These are phyloP conservation scores for Beris chalybata DNA, from an alignment of 2,888 invertebrate genomes.

Conservation along the genomic window DNA sequence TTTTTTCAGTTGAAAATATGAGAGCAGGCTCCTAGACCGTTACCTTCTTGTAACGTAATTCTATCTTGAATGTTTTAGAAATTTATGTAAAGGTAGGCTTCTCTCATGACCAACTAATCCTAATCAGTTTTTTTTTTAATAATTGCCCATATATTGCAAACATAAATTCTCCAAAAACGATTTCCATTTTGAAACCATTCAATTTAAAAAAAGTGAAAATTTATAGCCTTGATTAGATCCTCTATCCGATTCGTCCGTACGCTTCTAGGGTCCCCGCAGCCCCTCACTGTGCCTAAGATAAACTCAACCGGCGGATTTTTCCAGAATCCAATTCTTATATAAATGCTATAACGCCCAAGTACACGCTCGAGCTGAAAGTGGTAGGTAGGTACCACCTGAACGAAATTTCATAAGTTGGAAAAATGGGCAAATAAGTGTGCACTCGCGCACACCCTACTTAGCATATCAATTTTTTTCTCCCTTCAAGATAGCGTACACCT, in stretches of 20 bases:
- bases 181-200: no score
- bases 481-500: neutral
- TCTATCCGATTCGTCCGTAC: constrained; percentile 4
- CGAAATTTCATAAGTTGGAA: constrained; percentile 29
- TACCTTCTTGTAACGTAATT: no score
- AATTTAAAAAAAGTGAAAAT: constrained; percentile 1
- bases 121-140: no score
- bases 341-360: neutral
- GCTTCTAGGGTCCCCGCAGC: neutral
- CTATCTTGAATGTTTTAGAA: no score
- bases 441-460: constrained; percentile 33
- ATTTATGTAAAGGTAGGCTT: no score
- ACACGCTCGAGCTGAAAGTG: neutral
- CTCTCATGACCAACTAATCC: no score
- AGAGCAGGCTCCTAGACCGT: no score
- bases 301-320: constrained; percentile 5
- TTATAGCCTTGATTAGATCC: constrained; percentile 23
- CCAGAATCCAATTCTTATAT: constrained; percentile 12
- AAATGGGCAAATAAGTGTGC: constrained; percentile 28
- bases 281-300: constrained; percentile 6
- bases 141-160: no score
- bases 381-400: constrained; percentile 14
- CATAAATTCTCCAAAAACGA: no score
- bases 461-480: constrained; percentile 34
- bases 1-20: no score